A percentile compares a stretch with the other conserved stretches of the same genome.
These are phyloP conservation scores for Pteropus rufus DNA, from an alignment of 2,797 vertebrate genomes.

Conservation along the genomic window DNA sequence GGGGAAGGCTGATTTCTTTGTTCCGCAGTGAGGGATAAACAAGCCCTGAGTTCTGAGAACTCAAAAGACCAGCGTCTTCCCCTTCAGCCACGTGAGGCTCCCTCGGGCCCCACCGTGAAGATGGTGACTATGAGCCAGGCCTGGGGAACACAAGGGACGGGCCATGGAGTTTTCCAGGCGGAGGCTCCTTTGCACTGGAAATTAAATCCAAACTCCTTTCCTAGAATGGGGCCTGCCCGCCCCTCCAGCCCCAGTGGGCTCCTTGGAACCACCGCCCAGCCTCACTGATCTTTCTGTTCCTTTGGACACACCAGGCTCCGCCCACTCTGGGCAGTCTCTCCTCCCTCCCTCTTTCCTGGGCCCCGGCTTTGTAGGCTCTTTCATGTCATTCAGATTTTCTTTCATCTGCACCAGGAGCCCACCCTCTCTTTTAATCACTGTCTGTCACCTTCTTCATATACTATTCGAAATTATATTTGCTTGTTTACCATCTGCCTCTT, in stretches of 20 bases:
- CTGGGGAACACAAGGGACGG: too few relatives aligned
- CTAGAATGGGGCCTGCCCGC: too few relatives aligned
- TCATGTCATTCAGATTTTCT: not conserved
- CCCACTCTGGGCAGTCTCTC: not conserved
- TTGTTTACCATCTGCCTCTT: not conserved
- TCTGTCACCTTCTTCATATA: too few relatives aligned
- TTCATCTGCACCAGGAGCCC: not conserved
- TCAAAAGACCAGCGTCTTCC: not conserved
- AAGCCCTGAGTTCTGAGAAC: not conserved
- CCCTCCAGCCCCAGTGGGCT: not conserved
- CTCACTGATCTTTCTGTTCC: not conserved
- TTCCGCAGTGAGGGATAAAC: not conserved
- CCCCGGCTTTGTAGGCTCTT: not conserved
- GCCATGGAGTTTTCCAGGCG: not conserved
- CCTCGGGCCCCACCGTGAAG: not conserved
- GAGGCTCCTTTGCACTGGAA: not conserved
- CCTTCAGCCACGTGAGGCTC: too few relatives aligned
- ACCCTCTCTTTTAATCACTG: not conserved
- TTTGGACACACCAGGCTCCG: accelerated
- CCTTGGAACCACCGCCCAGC: not conserved
- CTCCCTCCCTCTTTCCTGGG: not conserved
- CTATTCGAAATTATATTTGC: not conserved
- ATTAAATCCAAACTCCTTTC: not conserved
- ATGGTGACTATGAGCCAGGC: not conserved
- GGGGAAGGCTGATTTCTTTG: not conserved